Base-by-base conservation (phyloP, 1,140 invertebrate genomes). In the Lepidostoma basale region DNA sequence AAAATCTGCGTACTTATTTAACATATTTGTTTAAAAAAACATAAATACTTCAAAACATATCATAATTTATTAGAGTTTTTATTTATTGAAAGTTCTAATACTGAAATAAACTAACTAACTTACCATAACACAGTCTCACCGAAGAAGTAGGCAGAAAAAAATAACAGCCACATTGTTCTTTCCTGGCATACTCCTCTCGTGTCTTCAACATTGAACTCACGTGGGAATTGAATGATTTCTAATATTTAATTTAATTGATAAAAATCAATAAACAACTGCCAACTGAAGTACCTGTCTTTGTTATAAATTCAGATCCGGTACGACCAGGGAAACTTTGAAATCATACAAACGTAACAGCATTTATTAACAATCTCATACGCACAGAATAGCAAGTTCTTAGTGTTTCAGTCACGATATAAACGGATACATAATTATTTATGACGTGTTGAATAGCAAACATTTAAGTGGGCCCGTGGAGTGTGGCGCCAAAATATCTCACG, bases 401-500 rank as follows among this genome's bases (percentile, higher is more conserved):
- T 36, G 10, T 36, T n/a, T 36, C 10, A 36, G 33, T 12, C 33
- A 36, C 33, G 1, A 36, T n/a, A 5, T 36, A 36, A 36, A 36
- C 10, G 33, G 33, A 36, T 36, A 1, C 33, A 3, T 36, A n/a
- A n/a, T 36, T 36, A 36, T 36, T 36, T 36, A 36, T 36, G n/a
- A 36, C 9, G 20, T 23, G 45, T 25, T 30, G 26, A 30, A 30
- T 30, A 54, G 49, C 14, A 16, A 54, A 33, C 44, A 54, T 14
- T 54, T 20, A 18, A 54, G 49, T 54, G 25, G 16, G 23, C 26
- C n/a, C 20, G n/a, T 20, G 22, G 33, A 6, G 16, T 14, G 28
- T 63, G 60, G 44, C 60, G 40, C 60, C 60, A 36, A 63, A 63
- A 63, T 49, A 45, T 33, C 44, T 63, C 60, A 49, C 44, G 28